Evolutionary conservation across 1,140 invertebrate species (phyloP), one percentile per base, ranked within the genome.

Genomic region (Panonychus citri): DNA sequence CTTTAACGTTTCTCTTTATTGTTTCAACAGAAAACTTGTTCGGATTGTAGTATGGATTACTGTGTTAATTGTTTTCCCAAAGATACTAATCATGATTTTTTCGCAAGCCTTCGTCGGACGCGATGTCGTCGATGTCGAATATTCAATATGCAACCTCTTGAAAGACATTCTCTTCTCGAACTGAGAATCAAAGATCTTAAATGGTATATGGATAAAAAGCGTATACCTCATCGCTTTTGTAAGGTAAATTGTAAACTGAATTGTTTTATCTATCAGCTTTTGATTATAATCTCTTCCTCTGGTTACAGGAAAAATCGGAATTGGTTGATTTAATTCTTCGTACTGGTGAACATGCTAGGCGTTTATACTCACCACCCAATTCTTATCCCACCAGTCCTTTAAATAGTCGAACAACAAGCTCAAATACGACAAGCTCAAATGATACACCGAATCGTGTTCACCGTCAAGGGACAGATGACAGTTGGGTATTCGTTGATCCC

Each of bases 121-220:
- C 28, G 17, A 10, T 62, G 60, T 50, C 26, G 51, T 25, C 39
- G 56, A 48, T 62, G 60, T 55, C 12, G 21, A 15, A 40, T 62
- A 5, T 56, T 62, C 28, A 30, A 19, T 30, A 21, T 34, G 15
- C 8, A 42, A 25, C 60, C 60, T 25, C 34, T 62, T 0, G 50
- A 62, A 12, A 28, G 40, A 25, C n/a, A 54, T n/a, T 43, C 51
- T 21, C 42, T 62, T 17, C 58, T 43, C 17, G 54, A 46, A 19
- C 40, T 62, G 27, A 26, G 53, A 8, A 49, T 61, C n/a, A 43
- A 55, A 43, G 60, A 62, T 54, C 30, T 62, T 4, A 57, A 58
- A 57, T 62, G 60, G 60, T 62, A 54, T 54, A 34, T 62, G 7
- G 34, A 42, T 24, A 48, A n/a, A 21, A 37, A 30, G 19, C 27